Percentiles rank a stretch among this genome's conserved stretches.
phyloP scores from a whole-genome alignment of 2,113 vertebrate species.

The mouse (Mus musculus) region GRCm39 chr2:43455001-43455500 shows the following conservation, averaged over 20 bases:
- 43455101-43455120: neutral
- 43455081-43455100: neutral
- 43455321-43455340: neutral
- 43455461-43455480: too few relatives aligned
- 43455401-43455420: neutral
- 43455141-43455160: neutral
- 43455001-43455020: accelerated
- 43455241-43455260: neutral
- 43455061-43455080: neutral
- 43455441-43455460: too few relatives aligned
- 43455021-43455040: neutral
- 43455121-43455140: neutral
- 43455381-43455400: neutral
- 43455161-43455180: neutral
- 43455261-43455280: neutral
- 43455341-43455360: neutral
- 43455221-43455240: neutral
- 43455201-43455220: neutral
- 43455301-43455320: neutral
- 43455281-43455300: too few relatives aligned
- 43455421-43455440: neutral
- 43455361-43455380: neutral
- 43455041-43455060: neutral
- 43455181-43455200: neutral
- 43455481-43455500: neutral